Evolutionary conservation across 53 echinoderm and acorn worm species (phyloP), one percentile per base, ranked within the genome.

Genomic region (Apostichopus leukothele): DNA sequence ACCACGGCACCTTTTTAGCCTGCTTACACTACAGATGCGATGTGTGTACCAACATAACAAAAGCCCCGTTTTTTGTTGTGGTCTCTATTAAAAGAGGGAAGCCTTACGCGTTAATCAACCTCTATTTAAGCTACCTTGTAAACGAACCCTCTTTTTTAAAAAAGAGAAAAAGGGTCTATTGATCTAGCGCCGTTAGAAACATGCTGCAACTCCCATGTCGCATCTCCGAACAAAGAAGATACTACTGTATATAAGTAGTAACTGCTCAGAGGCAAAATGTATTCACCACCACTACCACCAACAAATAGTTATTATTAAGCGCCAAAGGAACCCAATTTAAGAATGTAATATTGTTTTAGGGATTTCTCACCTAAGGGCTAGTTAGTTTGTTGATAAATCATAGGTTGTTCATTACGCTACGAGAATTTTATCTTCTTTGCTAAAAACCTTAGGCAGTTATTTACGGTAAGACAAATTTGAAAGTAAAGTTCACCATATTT

Each of bases 311-410:
- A 84, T 84, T 55, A 84, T 61, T 20, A 61, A 84, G 60, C 63
- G 84, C 84, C 84, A 61, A 60, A 22, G 84, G 84, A 84, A 84
- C 84, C 55, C 63, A 21, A 84, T 59, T 60, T 60, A 84, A 84
- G 55, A 84, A 23, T 84, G 21, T 61, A 84, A 84, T 84, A 84
- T 84, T 84, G 84, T 84, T 84, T 84, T 84, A 60, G 26, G 63
- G 84, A 84, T 55, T 84, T 54, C 19, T 25, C 84, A 23, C 84
- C 84, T 60, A 20, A 84, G 60, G 84, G 60, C 60, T 84, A 9
- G 84, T 61, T 57, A 84, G n/a, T 22, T 25, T 19, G 63, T 57
- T 60, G 60, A 84, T 84, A 84, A 59, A 61, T 59, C 84, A 20
- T 53, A 52, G 39, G 84, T 54, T 61, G 84, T 84, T 84, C 60